These are phyloP conservation scores for Reinhardtius hippoglossoides DNA, from an alignment of 2,113 vertebrate genomes.

Conservation along the genomic window DNA sequence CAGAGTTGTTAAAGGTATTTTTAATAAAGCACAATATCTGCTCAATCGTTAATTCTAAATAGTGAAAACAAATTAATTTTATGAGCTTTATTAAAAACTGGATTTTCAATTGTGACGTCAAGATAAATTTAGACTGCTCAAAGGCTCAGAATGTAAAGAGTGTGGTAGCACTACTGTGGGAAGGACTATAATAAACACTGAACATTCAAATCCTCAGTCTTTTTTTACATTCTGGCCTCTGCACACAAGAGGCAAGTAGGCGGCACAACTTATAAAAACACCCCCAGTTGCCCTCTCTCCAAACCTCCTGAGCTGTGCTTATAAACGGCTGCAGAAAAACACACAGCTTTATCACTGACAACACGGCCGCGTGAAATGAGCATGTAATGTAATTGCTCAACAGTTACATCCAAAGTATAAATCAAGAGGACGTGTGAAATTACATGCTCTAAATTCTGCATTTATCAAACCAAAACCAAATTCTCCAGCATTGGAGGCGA, in stretches of 20 bases:
- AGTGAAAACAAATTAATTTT: background rate
- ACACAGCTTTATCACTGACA: slow-evolving; percentile 28
- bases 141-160: background rate
- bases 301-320: slow-evolving; percentile 22
- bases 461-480: slow-evolving; percentile 47
- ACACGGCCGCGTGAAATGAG: slow-evolving; percentile 51
- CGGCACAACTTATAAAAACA: slow-evolving; percentile 22
- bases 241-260: slow-evolving; percentile 30
- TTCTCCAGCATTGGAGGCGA: slow-evolving; percentile 14
- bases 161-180: background rate
- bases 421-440: slow-evolving; percentile 64
- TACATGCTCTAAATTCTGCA: slow-evolving; percentile 63
- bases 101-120: background rate
- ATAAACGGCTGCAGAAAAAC: background rate
- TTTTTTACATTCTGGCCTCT: slow-evolving; percentile 9
- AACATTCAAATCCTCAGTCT: slow-evolving; percentile 1
- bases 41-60: background rate
- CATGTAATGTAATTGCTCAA: slow-evolving; percentile 56
- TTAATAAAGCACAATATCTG: background rate
- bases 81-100: slow-evolving; percentile 8
- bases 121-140: background rate
- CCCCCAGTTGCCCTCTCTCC: slow-evolving; percentile 8
- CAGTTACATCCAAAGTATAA: slow-evolving; percentile 36
- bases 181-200: background rate
- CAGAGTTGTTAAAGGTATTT: background rate